phyloP scores from a whole-genome alignment of 2,113 vertebrate genomes.

The Acanthochromis polyacanthus region DNA sequence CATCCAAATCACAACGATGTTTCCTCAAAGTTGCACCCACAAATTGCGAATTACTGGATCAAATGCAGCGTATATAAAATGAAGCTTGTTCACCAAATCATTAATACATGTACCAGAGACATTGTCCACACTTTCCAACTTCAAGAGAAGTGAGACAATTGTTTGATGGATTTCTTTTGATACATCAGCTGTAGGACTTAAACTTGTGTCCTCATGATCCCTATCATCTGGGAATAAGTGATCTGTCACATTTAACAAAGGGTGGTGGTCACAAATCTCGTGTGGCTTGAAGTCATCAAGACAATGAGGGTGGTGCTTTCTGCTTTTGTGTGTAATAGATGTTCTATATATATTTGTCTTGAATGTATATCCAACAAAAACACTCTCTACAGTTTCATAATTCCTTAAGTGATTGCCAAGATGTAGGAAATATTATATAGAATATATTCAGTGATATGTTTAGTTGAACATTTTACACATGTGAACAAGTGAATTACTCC shows the following conservation, averaged over 20 bases:
- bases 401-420: not conserved
- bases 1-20: not conserved
- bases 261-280: too few species aligned
- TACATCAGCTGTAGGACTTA: slow-evolving; percentile 3
- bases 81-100: slow-evolving; percentile 11
- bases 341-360: not conserved
- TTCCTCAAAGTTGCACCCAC: slow-evolving; percentile 1
- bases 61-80: not conserved
- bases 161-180: not conserved
- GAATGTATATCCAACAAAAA: not conserved
- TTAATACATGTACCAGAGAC: slow-evolving; percentile 12
- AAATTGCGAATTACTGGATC: slow-evolving; percentile 2
- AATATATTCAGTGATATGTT: not conserved
- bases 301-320: not conserved
- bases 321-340: slow-evolving; percentile 6
- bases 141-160: slow-evolving; percentile 1
- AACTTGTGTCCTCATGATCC: not conserved
- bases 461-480: not conserved
- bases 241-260: not conserved
- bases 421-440: not conserved
- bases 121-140: slow-evolving; percentile 12
- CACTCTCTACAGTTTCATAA: slow-evolving; percentile 1
- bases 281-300: slow-evolving; percentile 4
- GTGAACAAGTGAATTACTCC: not conserved
- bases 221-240: too few species aligned